These are phyloP conservation scores for Craniophora ligustri DNA, from an alignment of 2,888 invertebrate genomes.

Conservation along the genomic window DNA sequence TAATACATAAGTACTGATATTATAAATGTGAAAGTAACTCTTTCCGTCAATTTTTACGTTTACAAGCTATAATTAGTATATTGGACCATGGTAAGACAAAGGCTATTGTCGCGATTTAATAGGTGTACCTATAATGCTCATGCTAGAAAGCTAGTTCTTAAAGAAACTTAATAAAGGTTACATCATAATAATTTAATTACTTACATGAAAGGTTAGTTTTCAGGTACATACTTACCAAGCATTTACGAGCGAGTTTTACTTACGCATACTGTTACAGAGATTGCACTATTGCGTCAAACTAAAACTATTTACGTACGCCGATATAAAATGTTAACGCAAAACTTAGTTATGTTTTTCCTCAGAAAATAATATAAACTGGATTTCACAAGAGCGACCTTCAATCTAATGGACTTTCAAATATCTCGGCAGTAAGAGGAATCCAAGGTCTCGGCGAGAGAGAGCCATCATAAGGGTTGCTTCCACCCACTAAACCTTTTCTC, in stretches of 20 bases:
- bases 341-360: conserved; percentile 7
- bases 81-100: no score
- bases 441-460: conserved; percentile 28
- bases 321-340: conserved; percentile 6
- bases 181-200: no score
- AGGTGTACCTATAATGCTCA: no score
- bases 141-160: no score
- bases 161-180: no score
- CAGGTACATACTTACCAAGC: conserved; percentile 36
- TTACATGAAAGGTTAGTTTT: no score
- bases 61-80: no score
- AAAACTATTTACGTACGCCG: conserved; percentile 6
- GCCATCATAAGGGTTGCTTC: conserved; percentile 7
- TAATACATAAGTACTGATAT: no score
- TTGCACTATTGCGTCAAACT: conserved; percentile 38
- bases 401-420: conserved; percentile 35
- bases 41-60: no score
- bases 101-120: no score
- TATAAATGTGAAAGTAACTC: no score
- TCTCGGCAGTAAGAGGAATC: conserved; percentile 16
- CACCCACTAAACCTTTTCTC: conserved; percentile 18
- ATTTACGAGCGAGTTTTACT: conserved; percentile 11
- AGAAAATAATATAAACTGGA: conserved; percentile 13
- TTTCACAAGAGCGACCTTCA: conserved; percentile 8
- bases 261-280: conserved; percentile 12